Evolutionary conservation across 2,797 vertebrate genomes (phyloP), one percentile per base, ranked within the genome.

Genomic region (Microctenopoma stevenorrisi): DNA sequence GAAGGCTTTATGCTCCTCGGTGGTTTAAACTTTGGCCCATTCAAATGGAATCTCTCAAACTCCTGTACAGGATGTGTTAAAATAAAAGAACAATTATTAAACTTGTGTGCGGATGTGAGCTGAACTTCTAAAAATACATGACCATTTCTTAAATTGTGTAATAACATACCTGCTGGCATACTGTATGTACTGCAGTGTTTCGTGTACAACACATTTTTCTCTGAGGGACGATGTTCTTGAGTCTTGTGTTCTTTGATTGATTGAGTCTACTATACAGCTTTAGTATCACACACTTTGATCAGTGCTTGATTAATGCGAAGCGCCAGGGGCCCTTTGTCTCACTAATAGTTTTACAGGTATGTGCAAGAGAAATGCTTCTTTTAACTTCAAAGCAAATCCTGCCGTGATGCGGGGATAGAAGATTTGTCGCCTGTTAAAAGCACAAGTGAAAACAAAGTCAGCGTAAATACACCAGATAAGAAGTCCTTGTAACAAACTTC

Each of bases 161-260:
- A 7, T 64, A 55, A 5, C 46, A 33, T 22, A 43, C 33, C 60
- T 50, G 49, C 59, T 55, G 22, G 18, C 2, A 46, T 40, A 25
- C 38, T 14, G 40, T 14, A 16, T 8, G 14, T 42, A 44, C 40
- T 52, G 48, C 49, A 51, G 59, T 33, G 30, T 26, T 48, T 35
- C 64, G 50, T 59, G 22, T 30, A 46, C 22, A 56, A 42, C 64
- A 74, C 43, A 63, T 76, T 73, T 74, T 26, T 37, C 44, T 69
- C n/a, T 40, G 38, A 72, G 35, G 25, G 11, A 51, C 60, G 33
- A 48, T 33, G 42, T 48, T 38, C 1, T 64, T 28, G 14, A 11
- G 35, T 53, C n/a, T 33, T 16, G 30, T 22, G 70, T 55, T 79
- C 40, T 56, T 50, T 66, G 70, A 85, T 81, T 64, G 74, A 87